Evolutionary conservation across 2,113 vertebrate genomes (phyloP), one percentile per base, ranked within the genome.

Genomic region (Irena cyanogastra): DNA sequence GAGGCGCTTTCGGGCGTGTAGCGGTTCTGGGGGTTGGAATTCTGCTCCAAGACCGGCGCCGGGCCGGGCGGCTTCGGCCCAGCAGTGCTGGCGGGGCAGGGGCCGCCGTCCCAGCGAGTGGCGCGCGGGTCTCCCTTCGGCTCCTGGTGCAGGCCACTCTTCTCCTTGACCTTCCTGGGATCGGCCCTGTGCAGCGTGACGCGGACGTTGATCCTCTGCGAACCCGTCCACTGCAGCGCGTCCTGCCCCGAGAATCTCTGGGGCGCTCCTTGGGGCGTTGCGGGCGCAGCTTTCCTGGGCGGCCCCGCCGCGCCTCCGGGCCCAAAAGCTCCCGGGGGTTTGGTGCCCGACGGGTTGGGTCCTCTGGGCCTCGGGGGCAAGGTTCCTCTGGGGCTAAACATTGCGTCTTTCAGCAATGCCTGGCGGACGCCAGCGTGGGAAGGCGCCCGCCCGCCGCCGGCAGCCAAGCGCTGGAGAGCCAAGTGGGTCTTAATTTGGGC

Each of bases 1-100:
- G 98, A 98, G n/a, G 99, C 99, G 18, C 98, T 98, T 87, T 99
- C 99, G 1, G 98, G 98, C 0, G 98, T 99, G 89, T 99, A 99
- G 31, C 98, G 98, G 56, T 94, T 97, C 59, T 97, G 97, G 23
- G 97, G 66, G 27, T 87, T 95, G 7, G 97, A 79, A 15, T 50
- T 97, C 85, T 94, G 97, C 66, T 97, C 97, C 7, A 96, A 39
- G 18, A 90, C 52, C 59, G 83, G 97, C 3, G 93, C 30, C 1
- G 97, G 3, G 54, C 83, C 65, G 8, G 96, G 53, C 4, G 93
- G 92, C 52, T 97, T 98, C 6, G 92, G 94, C 75, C 71, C 96
- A 4, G 84, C 17, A 1, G 95, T 45, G 37, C 91, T 84, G 49
- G 95, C n/a, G 0, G 97, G 14, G 74, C 96, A 94, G 7, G 94